Evolutionary conservation across 1,140 invertebrate genomes (phyloP), one percentile per base, ranked within the genome.

Genomic region (Ylistrum balloti): DNA sequence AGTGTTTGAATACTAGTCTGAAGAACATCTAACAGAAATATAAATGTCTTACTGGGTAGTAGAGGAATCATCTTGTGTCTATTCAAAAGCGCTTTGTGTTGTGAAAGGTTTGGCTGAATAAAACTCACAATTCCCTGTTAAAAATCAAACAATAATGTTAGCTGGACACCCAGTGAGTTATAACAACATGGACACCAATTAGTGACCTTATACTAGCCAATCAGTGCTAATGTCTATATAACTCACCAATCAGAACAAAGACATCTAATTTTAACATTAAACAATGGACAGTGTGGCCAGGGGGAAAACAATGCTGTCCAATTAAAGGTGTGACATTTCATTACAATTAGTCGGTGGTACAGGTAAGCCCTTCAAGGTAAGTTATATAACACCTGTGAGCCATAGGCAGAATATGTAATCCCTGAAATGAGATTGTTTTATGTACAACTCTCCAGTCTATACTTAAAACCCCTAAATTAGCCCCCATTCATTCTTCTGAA

Each of bases 281-380:
- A 74, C 56, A 74, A 74, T 74, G 56, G 56, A 74, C 56, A 74
- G n/a, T 74, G 9, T 74, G 56, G 56, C 56, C 56, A 74, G 56
- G 28, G 56, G 56, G 22, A 74, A 74, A 74, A 74, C 56, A 74
- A 74, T 74, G 22, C 56, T 28, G 56, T 74, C 56, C 56, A 74
- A 74, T 74, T 74, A 74, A 74, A 74, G 56, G 56, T 74, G 56
- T 74, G 56, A 74, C 56, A 28, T 28, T 74, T 74, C 56, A 74
- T 74, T 74, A n/a, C 45, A 48, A 48, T 48, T 48, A 48, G 15
- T 20, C n/a, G n/a, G n/a, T 22, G 20, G 45, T 22, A 48, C 56
- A 74, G 56, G 56, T 74, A 74, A 74, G 56, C 56, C 56, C 56
- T 74, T 74, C 10, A 9, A 45, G 41, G 41, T n/a, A 74, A 74